Percentiles rank a stretch among this genome's conserved stretches.
phyloP scores from a whole-genome alignment of 2,888 invertebrate species.

The Volucella bombylans region DNA sequence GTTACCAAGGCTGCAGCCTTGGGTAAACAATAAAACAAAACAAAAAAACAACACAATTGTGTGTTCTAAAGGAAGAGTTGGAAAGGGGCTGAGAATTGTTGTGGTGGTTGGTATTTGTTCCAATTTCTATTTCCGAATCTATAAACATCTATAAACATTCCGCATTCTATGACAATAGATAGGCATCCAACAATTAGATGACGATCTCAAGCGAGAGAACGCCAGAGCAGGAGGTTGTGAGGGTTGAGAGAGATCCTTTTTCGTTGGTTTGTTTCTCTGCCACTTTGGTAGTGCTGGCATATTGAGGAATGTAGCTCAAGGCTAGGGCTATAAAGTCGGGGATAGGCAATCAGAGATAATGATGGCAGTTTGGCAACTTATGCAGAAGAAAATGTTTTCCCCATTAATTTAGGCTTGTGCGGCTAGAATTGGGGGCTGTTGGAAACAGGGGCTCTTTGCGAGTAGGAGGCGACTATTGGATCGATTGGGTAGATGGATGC shows the following conservation, averaged over 20 bases:
- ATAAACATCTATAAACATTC: conserved; percentile 43
- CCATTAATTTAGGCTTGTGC: conserved; percentile 3
- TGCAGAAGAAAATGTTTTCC: conserved; percentile 11
- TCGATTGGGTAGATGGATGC: conserved; percentile 10
- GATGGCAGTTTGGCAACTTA: conserved; percentile 39
- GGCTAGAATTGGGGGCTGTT: neutral
- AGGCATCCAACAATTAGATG: conserved; percentile 60
- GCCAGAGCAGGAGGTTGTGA: conserved; percentile 39
- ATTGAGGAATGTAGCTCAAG: conserved; percentile 60
- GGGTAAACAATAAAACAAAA: too few relatives aligned
- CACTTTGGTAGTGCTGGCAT: conserved; percentile 29
- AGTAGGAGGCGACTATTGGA: neutral
- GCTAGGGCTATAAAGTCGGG: conserved; percentile 16
- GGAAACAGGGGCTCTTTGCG: neutral
- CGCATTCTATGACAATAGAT: conserved; percentile 37
- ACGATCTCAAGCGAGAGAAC: conserved; percentile 46
- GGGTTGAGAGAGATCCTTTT: neutral
- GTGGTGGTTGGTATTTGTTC: neutral
- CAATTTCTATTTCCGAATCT: conserved; percentile 4
- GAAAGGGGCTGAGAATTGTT: neutral
- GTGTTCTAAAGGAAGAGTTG: too few relatives aligned
- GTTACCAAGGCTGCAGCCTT: too few relatives aligned
- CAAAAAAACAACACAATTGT: too few relatives aligned
- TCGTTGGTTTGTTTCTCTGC: conserved; percentile 9
- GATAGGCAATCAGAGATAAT: conserved; percentile 46